Base-by-base conservation (phyloP, 1,140 invertebrate species). In the Potamilus streckersoni region DNA sequence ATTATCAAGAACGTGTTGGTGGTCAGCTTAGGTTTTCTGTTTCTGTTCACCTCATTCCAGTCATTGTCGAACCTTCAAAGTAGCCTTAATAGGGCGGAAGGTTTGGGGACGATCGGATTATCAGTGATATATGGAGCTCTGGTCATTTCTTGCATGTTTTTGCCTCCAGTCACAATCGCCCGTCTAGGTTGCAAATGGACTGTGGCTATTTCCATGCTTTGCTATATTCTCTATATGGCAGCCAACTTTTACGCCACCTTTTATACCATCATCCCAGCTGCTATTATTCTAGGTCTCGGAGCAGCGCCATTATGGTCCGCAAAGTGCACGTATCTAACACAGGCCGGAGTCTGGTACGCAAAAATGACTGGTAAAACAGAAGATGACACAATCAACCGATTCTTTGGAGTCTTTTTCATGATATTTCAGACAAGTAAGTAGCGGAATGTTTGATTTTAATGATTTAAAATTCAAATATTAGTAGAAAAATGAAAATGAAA, bases 341-440 rank as follows among this genome's bases (percentile, higher is more conserved):
- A 98, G 83, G 95, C 94, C 12, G 96, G 95, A 23, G 94, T 95
- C 62, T 94, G 97, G 78, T 92, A 91, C 74, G 85, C 91, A 2
- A 82, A 86, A 56, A 71, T 91, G 27, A 90, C 88, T 2, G 81
- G 84, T 2, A 84, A 97, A 84, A 92, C 94, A 0, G 93, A 95
- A 12, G 96, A 98, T 87, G 95, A 94, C 12, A 95, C 98, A 79
- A 95, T 98, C 71, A 96, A 97, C 60, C 90, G 96, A 81, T 98
- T 98, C 92, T 99, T 99, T 90, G 97, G 97, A 31, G 96, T 98
- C 92, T 99, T 99, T 93, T 99, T 99, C 91, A 93, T 98, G 78
- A 94, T 97, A 73, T 98, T 97, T 93, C 97, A 99, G 87, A 95
- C 95, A 0, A 95, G 97, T 90, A 74, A 84, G 87, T 82, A 58